Evolutionary conservation across 1,140 invertebrate species (phyloP), one percentile per base, ranked within the genome.

Genomic region (Lepidurus apus): DNA sequence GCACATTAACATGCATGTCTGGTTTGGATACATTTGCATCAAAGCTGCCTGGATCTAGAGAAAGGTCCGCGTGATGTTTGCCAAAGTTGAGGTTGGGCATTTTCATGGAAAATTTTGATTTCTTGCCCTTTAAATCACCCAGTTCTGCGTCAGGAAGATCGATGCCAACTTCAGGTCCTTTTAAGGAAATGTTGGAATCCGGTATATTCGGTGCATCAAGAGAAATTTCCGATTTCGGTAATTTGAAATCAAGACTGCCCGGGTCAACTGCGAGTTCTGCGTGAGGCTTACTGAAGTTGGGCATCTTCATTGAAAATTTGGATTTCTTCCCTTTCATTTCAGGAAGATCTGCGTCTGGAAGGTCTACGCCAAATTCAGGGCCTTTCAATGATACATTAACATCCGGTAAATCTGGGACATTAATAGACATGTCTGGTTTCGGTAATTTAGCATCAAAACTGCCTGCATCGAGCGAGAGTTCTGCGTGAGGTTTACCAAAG

Each of bases 231-330:
- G 43, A 21, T 44, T 44, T 44, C 2, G 45, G 26, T 10, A 24
- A 21, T n/a, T 76, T 76, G 8, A 17, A 44, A 34, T 76, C 75
- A 26, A 26, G 7, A 43, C 44, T 43, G 9, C 44, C 74, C 3
- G 34, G 2, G 4, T 34, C 34, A 34, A 34, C 9, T 5, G 8
- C 24, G 17, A 26, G 10, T 74, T 10, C 73, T 13, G 24, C 42
- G 1, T 26, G 9, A 74, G 24, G 24, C 17, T 24, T 74, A 24
- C 42, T 9, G 5, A 78, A 10, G n/a, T 74, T 78, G 7, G 77
- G 77, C 42, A 78, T n/a, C 53, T 78, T 78, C 9, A 78, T 78
- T 6, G 53, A 53, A 13, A 78, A 74, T 24, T 78, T 73, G 0
- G 45, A 47, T 73, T 53, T 53, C 77, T 73, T 73, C 53, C 74